These are phyloP conservation scores for Hydrozoanthus gracilis DNA, from an alignment of 92 coral and sea anemone genomes.

Conservation along the genomic window DNA sequence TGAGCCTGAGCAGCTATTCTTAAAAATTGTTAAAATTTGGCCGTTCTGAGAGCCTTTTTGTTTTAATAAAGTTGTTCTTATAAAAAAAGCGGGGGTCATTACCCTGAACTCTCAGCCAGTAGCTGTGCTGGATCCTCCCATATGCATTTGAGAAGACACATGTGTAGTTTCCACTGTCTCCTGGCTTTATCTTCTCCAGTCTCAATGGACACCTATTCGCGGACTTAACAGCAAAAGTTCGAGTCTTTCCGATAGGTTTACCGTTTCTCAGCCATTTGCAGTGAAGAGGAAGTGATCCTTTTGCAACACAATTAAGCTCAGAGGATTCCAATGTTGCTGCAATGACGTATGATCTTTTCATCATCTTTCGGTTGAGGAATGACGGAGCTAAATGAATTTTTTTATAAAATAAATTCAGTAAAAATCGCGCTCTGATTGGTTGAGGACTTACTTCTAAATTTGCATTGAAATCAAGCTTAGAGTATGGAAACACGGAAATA, in stretches of 20 bases:
- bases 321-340: neutral
- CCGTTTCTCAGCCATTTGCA: constrained; percentile 12
- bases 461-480: no score
- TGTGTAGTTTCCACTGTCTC: constrained; percentile 25
- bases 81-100: neutral
- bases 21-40: no score
- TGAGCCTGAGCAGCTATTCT: no score
- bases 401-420: no score
- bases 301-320: neutral
- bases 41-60: no score
- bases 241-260: neutral
- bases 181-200: neutral
- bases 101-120: constrained; percentile 6
- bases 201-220: neutral
- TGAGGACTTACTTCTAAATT: no score
- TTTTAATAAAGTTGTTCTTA: neutral
- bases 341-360: neutral
- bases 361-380: constrained; percentile 15
- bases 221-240: neutral
- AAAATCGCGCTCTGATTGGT: no score
- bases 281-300: neutral
- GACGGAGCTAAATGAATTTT: neutral
- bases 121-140: constrained; percentile 19
- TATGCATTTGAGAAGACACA: constrained; percentile 8
- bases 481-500: no score